Percentiles rank a stretch among this genome's conserved stretches.
phyloP scores from a whole-genome alignment of 2,888 invertebrate genomes.

The Spatulosminthurus flaviceps region DNA sequence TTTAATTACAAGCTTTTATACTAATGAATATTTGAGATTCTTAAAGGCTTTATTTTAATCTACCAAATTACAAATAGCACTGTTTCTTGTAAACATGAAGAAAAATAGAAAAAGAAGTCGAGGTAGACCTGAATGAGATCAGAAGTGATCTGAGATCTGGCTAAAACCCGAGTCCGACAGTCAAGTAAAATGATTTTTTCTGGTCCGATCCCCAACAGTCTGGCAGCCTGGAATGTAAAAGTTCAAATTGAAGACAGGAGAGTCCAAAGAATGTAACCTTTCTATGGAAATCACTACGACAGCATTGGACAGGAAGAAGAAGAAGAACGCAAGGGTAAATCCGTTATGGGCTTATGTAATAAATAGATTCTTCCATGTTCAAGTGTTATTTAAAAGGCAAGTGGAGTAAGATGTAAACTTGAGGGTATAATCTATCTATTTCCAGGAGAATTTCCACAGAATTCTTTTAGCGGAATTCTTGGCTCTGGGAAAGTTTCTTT shows the following conservation, averaged over 20 bases:
- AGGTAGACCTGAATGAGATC: constrained; percentile 69
- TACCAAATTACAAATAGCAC: neutral
- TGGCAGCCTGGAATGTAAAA: constrained; percentile 68
- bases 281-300: constrained; percentile 46
- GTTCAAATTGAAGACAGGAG: neutral
- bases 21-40: constrained; percentile 8
- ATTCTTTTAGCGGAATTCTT: no score
- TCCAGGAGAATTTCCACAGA: no score
- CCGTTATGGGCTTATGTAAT: constrained; percentile 20
- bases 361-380: neutral
- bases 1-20: constrained; percentile 30
- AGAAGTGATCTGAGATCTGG: constrained; percentile 70
- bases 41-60: neutral
- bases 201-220: constrained; percentile 71
- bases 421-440: no score
- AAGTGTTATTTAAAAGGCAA: no score
- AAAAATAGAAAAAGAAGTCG: constrained; percentile 14
- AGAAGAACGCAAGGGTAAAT: no score
- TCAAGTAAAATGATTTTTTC: constrained; percentile 72
- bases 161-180: constrained; percentile 71
- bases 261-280: constrained; percentile 27
- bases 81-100: neutral
- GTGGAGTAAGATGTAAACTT: no score
- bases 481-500: no score
- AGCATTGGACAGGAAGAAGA: constrained; percentile 22